Conservation (phyloP, 2,797 vertebrate genomes). For the Aldrovandia affinis region DNA sequence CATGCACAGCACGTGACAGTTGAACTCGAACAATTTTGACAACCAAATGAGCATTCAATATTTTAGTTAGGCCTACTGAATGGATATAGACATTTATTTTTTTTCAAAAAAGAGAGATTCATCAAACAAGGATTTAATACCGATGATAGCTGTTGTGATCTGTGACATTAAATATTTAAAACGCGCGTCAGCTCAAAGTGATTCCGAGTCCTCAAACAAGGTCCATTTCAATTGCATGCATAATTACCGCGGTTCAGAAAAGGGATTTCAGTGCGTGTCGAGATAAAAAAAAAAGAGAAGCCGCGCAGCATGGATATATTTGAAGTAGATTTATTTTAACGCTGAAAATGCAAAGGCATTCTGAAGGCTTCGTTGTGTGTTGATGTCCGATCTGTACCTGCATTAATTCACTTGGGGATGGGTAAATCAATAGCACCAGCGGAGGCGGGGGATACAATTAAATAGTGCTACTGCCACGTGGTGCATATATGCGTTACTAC, state of each 20-base stretch:
- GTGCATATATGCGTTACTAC: background rate
- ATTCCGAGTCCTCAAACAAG: constrained; percentile 34
- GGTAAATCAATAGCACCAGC: constrained; percentile 44
- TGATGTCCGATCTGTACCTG: constrained; percentile 41
- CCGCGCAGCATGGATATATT: constrained; percentile 27
- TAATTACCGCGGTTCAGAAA: constrained; percentile 39
- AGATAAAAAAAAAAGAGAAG: constrained; percentile 44
- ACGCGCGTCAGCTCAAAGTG: constrained; percentile 22
- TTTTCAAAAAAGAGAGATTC: background rate
- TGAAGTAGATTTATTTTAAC: constrained; percentile 29
- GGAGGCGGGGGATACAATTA: constrained; percentile 24
- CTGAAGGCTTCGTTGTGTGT: constrained; percentile 42
- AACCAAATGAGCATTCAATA: background rate
- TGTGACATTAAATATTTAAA: constrained; percentile 45
- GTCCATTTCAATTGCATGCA: constrained; percentile 32
- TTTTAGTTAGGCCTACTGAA: background rate
- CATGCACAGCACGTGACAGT: background rate
- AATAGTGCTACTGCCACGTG: background rate
- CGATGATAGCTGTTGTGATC: constrained; percentile 37
- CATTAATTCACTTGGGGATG: constrained; percentile 42
- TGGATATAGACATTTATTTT: background rate
- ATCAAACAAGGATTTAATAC: constrained; percentile 9
- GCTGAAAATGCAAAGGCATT: constrained; percentile 38
- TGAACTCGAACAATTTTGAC: background rate
- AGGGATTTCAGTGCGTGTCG: constrained; percentile 24